These are phyloP conservation scores for Urocitellus parryii DNA, from an alignment of 2,113 vertebrate genomes.

Conservation along the genomic window DNA sequence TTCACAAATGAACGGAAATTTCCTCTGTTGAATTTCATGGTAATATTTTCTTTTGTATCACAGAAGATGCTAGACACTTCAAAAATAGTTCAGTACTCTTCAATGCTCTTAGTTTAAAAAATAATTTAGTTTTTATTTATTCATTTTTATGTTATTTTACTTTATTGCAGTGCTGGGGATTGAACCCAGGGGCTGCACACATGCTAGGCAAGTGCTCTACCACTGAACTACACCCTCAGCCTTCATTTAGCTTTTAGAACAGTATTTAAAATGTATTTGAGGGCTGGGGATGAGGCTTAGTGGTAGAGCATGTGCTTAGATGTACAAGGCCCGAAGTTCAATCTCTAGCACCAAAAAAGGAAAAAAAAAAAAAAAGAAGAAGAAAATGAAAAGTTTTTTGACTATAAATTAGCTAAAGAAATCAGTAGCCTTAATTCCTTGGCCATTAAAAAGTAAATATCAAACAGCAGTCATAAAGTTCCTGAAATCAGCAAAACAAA, in stretches of 20 bases:
- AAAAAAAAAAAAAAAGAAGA: no score
- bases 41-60: not conserved
- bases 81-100: not conserved
- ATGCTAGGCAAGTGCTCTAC: not conserved
- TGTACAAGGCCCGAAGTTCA: not conserved
- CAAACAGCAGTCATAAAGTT: slow-evolving; percentile 34
- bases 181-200: not conserved
- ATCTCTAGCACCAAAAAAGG: not conserved
- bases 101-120: slow-evolving; percentile 12
- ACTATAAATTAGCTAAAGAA: slow-evolving; percentile 20
- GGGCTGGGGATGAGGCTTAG: not conserved
- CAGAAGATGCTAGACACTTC: not conserved
- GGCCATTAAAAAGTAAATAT: slow-evolving; percentile 6
- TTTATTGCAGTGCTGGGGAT: not conserved
- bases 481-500: slow-evolving; percentile 50
- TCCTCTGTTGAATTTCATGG: not conserved
- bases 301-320: not conserved
- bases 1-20: not conserved
- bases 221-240: not conserved
- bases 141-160: no score
- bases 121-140: not conserved
- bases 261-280: not conserved
- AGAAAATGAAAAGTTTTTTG: not conserved
- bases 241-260: not conserved
- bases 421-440: slow-evolving; percentile 11